These are phyloP conservation scores for Aulostomus chinensis DNA, from an alignment of 2,797 vertebrate genomes.

Conservation along the genomic window DNA sequence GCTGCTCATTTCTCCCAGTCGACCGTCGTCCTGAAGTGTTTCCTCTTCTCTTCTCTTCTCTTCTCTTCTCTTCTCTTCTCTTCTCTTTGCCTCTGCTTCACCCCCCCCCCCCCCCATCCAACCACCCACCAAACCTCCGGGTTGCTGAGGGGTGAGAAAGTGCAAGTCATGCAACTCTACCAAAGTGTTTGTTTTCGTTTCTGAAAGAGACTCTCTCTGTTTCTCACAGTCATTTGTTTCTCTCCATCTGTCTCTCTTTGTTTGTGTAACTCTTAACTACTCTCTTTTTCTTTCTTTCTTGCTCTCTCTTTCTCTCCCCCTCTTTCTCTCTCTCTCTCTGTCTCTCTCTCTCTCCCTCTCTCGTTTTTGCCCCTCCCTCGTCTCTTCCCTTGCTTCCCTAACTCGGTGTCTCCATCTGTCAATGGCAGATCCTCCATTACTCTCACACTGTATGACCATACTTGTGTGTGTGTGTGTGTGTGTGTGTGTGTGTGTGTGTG, in stretches of 20 bases:
- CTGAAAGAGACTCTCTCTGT: constrained; percentile 36
- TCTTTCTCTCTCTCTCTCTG: constrained; percentile 3
- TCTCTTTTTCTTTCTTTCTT: constrained; percentile 2
- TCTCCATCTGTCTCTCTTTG: constrained; percentile 36
- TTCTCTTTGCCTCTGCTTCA: constrained; percentile 8
- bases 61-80: constrained; percentile 5
- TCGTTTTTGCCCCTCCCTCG: constrained; percentile 14
- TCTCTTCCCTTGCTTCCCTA: constrained; percentile 28
- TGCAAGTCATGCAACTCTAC: constrained; percentile 76
- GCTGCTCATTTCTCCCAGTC: constrained; percentile 32
- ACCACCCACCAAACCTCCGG: constrained; percentile 23
- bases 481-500: constrained; percentile 16
- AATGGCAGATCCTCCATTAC: constrained; percentile 45
- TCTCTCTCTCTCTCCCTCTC: constrained; percentile 12
- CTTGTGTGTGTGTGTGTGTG: constrained; percentile 18
- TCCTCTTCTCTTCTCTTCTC: constrained; percentile 5
- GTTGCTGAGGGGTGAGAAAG: constrained; percentile 65
- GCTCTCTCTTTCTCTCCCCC: not conserved
- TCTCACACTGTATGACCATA: constrained; percentile 36
- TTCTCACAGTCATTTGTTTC: constrained; percentile 49
- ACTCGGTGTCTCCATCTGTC: constrained; percentile 50
- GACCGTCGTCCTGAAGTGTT: constrained; percentile 8
- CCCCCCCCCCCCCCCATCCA: not conserved
- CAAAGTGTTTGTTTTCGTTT: constrained; percentile 53
- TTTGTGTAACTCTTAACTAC: constrained; percentile 40